phyloP scores from a whole-genome alignment of 1,140 invertebrate species.

The Drosophila carrolli region DNA sequence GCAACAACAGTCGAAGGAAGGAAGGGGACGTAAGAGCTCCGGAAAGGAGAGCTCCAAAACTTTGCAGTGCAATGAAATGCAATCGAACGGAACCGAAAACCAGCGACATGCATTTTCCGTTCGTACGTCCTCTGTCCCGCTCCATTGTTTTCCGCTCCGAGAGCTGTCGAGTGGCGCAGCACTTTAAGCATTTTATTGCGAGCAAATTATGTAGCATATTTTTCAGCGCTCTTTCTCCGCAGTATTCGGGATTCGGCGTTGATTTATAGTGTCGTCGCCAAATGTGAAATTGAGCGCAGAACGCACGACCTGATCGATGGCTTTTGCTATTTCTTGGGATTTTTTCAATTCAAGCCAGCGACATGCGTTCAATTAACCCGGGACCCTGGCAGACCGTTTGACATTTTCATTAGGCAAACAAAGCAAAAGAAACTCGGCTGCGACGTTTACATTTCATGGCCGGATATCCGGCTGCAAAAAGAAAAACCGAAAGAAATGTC shows the following conservation, averaged over 20 bases:
- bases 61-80: constrained; percentile 63
- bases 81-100: constrained; percentile 72
- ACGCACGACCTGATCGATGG: constrained; percentile 60
- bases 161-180: constrained; percentile 48
- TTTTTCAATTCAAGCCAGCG: constrained; percentile 31
- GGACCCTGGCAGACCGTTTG: constrained; percentile 45
- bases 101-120: constrained; percentile 23
- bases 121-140: neutral
- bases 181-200: constrained; percentile 75
- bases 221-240: constrained; percentile 31
- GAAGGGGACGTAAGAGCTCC: constrained; percentile 36
- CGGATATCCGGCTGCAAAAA: constrained; percentile 65
- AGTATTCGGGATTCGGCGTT: constrained; percentile 8
- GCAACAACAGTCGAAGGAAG: constrained; percentile 39
- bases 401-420: constrained; percentile 64
- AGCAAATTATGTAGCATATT: constrained; percentile 81
- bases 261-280: constrained; percentile 63
- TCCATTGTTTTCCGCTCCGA: constrained; percentile 12
- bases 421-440: constrained; percentile 38
- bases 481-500: constrained; percentile 71
- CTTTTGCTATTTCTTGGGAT: constrained; percentile 4
- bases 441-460: constrained; percentile 77
- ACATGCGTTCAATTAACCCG: constrained; percentile 69
- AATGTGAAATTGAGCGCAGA: constrained; percentile 69
- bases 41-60: constrained; percentile 33